These are phyloP conservation scores for Centruroides vittatus DNA, from an alignment of 1,140 invertebrate species.

Conservation along the genomic window DNA sequence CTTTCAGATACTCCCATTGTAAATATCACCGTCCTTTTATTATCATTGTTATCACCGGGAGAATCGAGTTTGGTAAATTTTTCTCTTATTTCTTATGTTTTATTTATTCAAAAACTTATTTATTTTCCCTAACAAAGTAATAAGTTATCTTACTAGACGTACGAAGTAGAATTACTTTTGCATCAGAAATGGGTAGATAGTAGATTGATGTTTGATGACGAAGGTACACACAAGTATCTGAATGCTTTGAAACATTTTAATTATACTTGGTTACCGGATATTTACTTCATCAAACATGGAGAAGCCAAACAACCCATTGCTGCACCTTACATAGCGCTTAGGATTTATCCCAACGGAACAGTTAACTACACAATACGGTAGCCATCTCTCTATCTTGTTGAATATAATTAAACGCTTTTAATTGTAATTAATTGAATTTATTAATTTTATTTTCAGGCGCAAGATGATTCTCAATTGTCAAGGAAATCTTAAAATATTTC, in stretches of 20 bases:
- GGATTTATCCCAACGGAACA: slow-evolving; percentile 77
- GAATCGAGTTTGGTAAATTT: slow-evolving; percentile 70
- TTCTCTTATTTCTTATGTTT: background rate
- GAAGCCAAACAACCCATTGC: slow-evolving; percentile 83
- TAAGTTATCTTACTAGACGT: slow-evolving; percentile 49
- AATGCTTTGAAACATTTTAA: slow-evolving; percentile 81
- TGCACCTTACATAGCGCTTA: slow-evolving; percentile 54
- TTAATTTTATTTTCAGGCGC: slow-evolving; percentile 34
- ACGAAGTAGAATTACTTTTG: slow-evolving; percentile 79
- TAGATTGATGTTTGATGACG: slow-evolving; percentile 64
- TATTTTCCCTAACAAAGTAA: background rate
- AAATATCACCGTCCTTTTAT: slow-evolving; percentile 46
- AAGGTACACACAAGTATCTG: slow-evolving; percentile 66
- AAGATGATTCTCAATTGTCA: slow-evolving; percentile 81
- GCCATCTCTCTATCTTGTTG: background rate
- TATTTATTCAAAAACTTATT: background rate
- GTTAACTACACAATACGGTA: slow-evolving; percentile 70
- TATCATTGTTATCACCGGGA: slow-evolving; percentile 81
- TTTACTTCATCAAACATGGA: slow-evolving; percentile 79
- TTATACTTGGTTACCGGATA: slow-evolving; percentile 80
- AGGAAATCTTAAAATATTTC: slow-evolving; percentile 81
- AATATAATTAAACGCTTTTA: background rate
- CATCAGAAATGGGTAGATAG: slow-evolving; percentile 84
- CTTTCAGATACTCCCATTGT: too few species aligned
- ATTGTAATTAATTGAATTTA: background rate